Conservation (phyloP, 2,888 invertebrate species). For the Neuroscelio doddi region DNA sequence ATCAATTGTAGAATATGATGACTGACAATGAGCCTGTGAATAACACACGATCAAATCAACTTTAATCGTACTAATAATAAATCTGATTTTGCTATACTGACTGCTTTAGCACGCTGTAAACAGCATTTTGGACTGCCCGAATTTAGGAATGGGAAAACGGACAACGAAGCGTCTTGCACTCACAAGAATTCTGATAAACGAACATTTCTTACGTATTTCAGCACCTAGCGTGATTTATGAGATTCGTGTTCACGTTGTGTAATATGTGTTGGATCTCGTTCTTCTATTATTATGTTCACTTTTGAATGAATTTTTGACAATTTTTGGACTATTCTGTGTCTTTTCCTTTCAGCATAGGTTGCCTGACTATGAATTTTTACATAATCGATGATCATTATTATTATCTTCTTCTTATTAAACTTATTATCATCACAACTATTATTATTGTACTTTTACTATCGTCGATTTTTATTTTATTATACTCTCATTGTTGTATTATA, state of each 20-base stretch:
- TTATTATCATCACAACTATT: background rate
- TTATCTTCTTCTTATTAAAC: constrained; percentile 17
- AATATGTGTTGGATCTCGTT: constrained; percentile 50
- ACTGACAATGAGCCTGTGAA: constrained; percentile 14
- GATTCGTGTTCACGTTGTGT: constrained; percentile 35
- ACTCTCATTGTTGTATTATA: background rate
- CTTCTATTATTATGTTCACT: constrained; percentile 45
- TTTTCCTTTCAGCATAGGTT: constrained; percentile 57
- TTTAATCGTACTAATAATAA: constrained; percentile 34
- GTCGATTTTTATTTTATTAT: background rate
- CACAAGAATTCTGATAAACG: constrained; percentile 29
- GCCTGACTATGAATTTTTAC: constrained; percentile 53
- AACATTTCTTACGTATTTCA: constrained; percentile 38
- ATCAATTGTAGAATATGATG: constrained; percentile 6
- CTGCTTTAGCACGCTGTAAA: constrained; percentile 45
- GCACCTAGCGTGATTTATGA: constrained; percentile 39
- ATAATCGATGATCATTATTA: constrained; percentile 35
- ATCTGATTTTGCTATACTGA: constrained; percentile 28
- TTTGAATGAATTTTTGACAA: constrained; percentile 44
- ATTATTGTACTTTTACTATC: background rate
- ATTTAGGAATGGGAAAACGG: constrained; percentile 40
- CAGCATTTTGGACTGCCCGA: constrained; percentile 43
- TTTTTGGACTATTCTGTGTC: constrained; percentile 40
- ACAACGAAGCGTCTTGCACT: constrained; percentile 41
- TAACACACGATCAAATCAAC: constrained; percentile 30